Percentiles rank a stretch among this genome's conserved stretches.
Evolutionary conservation across 2,888 invertebrate genomes (phyloP).

Genomic region (Torymus aiolomorphi): DNA sequence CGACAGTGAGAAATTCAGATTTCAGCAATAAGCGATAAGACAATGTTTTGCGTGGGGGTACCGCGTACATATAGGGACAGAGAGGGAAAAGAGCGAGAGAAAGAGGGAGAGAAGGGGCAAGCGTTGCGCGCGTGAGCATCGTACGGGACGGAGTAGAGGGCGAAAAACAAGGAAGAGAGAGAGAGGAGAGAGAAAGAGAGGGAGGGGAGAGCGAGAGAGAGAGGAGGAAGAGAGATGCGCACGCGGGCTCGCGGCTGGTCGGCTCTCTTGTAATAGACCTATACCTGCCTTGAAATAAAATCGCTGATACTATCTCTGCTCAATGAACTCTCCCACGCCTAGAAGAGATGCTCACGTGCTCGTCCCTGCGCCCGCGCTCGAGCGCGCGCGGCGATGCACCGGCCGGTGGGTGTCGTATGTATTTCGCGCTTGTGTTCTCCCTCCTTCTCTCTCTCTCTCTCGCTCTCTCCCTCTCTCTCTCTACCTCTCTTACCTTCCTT

Average conservation of each 20-base stretch:
- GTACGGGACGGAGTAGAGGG: neutral
- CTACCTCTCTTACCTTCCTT: no score
- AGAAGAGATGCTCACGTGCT: conserved; percentile 68
- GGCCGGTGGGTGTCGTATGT: conserved; percentile 57
- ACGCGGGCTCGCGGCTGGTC: conserved; percentile 59
- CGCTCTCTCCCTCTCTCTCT: neutral
- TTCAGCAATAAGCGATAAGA: conserved; percentile 51
- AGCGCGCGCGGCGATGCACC: neutral
- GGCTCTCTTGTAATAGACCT: conserved; percentile 70
- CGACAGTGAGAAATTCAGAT: conserved; percentile 49
- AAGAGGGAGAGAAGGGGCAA: neutral
- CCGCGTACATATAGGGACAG: neutral
- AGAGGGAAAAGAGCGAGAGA: conserved; percentile 8
- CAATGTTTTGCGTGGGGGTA: conserved; percentile 47
- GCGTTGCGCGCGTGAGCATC: neutral
- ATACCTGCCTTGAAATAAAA: conserved; percentile 75
- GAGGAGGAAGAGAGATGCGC: conserved; percentile 3
- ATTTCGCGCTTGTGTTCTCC: conserved; percentile 19
- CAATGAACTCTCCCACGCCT: conserved; percentile 76
- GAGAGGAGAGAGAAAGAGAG: neutral
- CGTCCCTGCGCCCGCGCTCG: conserved; percentile 55
- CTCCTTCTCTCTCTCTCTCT: conserved; percentile 1
- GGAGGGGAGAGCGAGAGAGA: no score
- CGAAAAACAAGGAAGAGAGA: conserved; percentile 23
- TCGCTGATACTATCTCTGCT: conserved; percentile 75